Percentiles rank a stretch among this genome's conserved stretches.
Conservation (phyloP, 1,140 invertebrate genomes). For the Archegozetes longisetosus region DNA sequence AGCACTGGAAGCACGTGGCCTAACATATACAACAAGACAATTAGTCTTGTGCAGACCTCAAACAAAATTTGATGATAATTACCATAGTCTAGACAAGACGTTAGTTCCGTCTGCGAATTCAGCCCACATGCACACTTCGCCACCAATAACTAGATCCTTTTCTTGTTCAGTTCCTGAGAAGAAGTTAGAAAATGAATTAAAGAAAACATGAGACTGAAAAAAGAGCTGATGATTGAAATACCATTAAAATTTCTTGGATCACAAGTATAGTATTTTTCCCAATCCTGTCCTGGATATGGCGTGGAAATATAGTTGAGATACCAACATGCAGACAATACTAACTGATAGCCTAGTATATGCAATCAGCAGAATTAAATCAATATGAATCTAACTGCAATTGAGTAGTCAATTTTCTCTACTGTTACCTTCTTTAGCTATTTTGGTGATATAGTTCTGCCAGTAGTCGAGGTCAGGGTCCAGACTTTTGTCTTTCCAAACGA, state of each 20-base stretch:
- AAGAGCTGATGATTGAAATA: no score
- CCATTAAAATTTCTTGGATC: slow-evolving; percentile 30
- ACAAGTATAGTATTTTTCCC: slow-evolving; percentile 32
- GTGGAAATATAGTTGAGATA: slow-evolving; percentile 32
- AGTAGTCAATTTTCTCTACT: background rate
- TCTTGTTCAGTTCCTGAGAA: slow-evolving; percentile 14
- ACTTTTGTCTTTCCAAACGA: slow-evolving; percentile 30
- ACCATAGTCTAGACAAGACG: slow-evolving; percentile 17
- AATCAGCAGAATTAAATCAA: slow-evolving; percentile 23
- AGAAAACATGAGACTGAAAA: no score
- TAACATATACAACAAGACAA: background rate
- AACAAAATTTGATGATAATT: slow-evolving; percentile 23
- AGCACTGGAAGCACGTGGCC: slow-evolving; percentile 54
- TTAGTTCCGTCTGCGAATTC: slow-evolving; percentile 29
- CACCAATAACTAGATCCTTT: slow-evolving; percentile 22
- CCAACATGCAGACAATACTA: slow-evolving; percentile 29
- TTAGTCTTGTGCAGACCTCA: no score
- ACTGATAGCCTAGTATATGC: slow-evolving; percentile 11
- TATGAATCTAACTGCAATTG: background rate
- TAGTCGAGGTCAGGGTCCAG: slow-evolving; percentile 19
- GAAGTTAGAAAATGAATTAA: no score
- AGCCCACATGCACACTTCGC: slow-evolving; percentile 29
- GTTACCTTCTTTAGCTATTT: slow-evolving; percentile 23
- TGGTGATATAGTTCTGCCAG: slow-evolving; percentile 22
- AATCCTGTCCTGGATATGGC: slow-evolving; percentile 27